A percentile compares a stretch with the other conserved stretches of the same genome.
Evolutionary conservation across 2,113 vertebrate genomes (phyloP).

Genomic region (Trematocara zebra): DNA sequence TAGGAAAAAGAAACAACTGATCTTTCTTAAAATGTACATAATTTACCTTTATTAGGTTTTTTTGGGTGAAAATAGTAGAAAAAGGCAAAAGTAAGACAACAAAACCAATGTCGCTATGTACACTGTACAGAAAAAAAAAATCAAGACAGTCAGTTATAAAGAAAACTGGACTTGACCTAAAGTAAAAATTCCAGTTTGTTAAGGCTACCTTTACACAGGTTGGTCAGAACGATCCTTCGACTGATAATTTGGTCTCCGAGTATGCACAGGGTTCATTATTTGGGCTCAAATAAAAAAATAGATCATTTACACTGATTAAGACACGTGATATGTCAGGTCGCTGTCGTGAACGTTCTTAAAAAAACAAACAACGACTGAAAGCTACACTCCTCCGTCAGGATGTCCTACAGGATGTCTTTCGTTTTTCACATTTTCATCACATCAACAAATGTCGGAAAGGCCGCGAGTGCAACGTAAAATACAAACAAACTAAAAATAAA

Average conservation of each 20-base stretch:
- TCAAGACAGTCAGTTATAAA: slow-evolving; percentile 5
- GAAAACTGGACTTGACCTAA: slow-evolving; percentile 7
- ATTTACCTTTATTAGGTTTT: slow-evolving; percentile 52
- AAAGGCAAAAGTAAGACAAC: slow-evolving; percentile 27
- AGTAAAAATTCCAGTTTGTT: slow-evolving; percentile 37
- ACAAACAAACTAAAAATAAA: slow-evolving; percentile 14
- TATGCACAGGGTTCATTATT: slow-evolving; percentile 21
- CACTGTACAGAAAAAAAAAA: slow-evolving; percentile 53
- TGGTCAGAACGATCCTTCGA: slow-evolving; percentile 30
- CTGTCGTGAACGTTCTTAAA: neutral
- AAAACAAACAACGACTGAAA: neutral
- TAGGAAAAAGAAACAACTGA: neutral
- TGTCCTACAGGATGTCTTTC: neutral
- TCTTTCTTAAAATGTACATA: neutral
- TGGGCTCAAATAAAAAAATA: slow-evolving; percentile 48
- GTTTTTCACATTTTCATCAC: slow-evolving; percentile 31
- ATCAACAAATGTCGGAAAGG: neutral
- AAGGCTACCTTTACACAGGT: slow-evolving; percentile 35
- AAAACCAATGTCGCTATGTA: slow-evolving; percentile 27
- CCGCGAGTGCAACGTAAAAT: slow-evolving; percentile 9
- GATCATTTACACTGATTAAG: slow-evolving; percentile 33
- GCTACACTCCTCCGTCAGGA: neutral
- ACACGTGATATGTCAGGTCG: slow-evolving; percentile 21
- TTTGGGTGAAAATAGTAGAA: slow-evolving; percentile 22
- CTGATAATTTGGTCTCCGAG: slow-evolving; percentile 58